Evolutionary conservation across 1,140 invertebrate genomes (phyloP).

Genomic region (Atta cephalotes): DNA sequence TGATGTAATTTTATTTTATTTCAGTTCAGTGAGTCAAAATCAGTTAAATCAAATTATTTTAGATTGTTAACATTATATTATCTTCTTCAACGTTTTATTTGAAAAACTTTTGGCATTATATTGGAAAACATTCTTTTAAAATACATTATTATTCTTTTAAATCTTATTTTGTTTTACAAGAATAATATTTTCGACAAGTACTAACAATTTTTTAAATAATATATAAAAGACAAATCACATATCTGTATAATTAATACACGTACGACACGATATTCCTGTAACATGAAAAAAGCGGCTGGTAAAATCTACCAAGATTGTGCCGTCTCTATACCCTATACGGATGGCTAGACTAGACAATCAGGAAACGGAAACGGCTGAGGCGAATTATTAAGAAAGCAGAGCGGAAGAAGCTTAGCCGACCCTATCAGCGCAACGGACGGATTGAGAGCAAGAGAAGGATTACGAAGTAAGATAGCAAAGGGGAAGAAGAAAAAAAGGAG

Average conservation of each 20-base stretch:
- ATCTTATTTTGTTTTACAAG: neutral
- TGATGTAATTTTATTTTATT: neutral
- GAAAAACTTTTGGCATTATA: neutral
- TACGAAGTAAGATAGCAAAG: slow-evolving; percentile 5
- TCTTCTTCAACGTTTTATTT: neutral
- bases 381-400: slow-evolving; percentile 46
- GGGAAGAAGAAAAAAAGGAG: slow-evolving; percentile 61
- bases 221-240: neutral
- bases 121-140: neutral
- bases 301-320: neutral
- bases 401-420: slow-evolving; percentile 20
- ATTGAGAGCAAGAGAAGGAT: neutral
- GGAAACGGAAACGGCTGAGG: slow-evolving; percentile 48
- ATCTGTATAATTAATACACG: slow-evolving; percentile 1
- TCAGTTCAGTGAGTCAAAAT: neutral
- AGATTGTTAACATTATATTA: neutral
- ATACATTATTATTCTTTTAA: neutral
- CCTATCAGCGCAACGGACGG: slow-evolving; percentile 8
- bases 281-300: neutral
- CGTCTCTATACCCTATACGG: too few species aligned
- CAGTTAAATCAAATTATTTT: neutral
- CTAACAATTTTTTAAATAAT: neutral
- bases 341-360: neutral
- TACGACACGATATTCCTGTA: neutral
- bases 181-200: neutral